Percentiles rank a stretch among this genome's conserved stretches.
phyloP scores from a whole-genome alignment of 30 jellyfish, hydroid and myxozoan genomes.

The Aurelia aurita region DNA sequence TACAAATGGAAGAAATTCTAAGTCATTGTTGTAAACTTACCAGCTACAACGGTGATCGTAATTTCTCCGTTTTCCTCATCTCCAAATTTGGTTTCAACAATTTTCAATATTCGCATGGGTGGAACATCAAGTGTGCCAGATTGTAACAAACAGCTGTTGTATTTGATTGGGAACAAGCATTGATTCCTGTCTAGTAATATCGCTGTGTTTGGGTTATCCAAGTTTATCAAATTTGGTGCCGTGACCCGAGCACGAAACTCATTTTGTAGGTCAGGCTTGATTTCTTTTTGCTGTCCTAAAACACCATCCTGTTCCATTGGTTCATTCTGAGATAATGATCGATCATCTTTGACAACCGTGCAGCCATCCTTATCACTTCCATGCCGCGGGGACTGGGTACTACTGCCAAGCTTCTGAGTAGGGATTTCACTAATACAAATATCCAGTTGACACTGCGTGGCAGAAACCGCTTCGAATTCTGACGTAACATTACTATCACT shows the following conservation, averaged over 20 bases:
- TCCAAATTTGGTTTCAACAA: slow-evolving; percentile 41
- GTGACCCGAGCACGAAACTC: background rate
- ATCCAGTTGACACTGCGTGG: slow-evolving; percentile 63
- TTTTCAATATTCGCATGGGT: slow-evolving; percentile 69
- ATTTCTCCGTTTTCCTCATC: slow-evolving; percentile 49
- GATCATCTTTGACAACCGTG: background rate
- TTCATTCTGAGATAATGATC: background rate
- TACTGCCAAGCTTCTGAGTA: background rate
- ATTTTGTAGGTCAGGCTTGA: background rate
- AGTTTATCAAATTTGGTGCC: slow-evolving; percentile 23
- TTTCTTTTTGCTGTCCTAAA: background rate
- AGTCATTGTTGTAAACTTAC: slow-evolving; percentile 19
- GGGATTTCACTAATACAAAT: background rate
- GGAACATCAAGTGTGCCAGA: slow-evolving; percentile 66
- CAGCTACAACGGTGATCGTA: slow-evolving; percentile 77
- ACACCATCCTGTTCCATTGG: background rate
- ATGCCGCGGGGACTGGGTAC: too few relatives aligned
- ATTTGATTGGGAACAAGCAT: slow-evolving; percentile 72
- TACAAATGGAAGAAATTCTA: too few relatives aligned
- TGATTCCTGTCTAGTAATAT: slow-evolving; percentile 77
- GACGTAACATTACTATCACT: slow-evolving; percentile 72
- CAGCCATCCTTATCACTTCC: background rate
- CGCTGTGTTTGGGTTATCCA: slow-evolving; percentile 22
- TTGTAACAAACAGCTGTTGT: slow-evolving; percentile 67
- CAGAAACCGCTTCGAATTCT: slow-evolving; percentile 79